Conservation (phyloP, 2,797 vertebrate species). For the Acanthopagrus latus region DNA sequence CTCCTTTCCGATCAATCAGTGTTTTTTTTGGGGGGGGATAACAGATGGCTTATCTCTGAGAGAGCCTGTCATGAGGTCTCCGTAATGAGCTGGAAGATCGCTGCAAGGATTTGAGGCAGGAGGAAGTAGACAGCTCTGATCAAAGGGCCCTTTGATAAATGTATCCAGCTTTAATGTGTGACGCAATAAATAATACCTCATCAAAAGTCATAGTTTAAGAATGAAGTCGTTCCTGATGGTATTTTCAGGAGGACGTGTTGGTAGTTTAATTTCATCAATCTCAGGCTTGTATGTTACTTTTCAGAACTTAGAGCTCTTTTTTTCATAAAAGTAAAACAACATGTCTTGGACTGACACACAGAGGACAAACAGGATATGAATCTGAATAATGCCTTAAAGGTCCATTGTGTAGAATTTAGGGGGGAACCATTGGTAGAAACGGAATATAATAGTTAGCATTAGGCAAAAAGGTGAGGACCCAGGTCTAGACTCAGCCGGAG, state of each 20-base stretch:
- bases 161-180: slow-evolving; percentile 47
- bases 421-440: too few relatives aligned
- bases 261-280: slow-evolving; percentile 13
- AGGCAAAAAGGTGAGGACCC: too few relatives aligned
- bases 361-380: slow-evolving; percentile 8
- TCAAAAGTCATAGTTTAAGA: slow-evolving; percentile 38
- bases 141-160: slow-evolving; percentile 68
- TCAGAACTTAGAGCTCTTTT: not conserved
- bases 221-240: slow-evolving; percentile 13
- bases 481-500: too few relatives aligned
- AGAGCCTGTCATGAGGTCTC: slow-evolving; percentile 57
- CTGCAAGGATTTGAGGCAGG: slow-evolving; percentile 56
- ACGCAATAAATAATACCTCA: slow-evolving; percentile 47
- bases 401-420: too few relatives aligned
- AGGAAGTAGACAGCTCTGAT: slow-evolving; percentile 61
- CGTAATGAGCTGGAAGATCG: slow-evolving; percentile 68
- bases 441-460: too few relatives aligned
- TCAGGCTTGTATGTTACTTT: slow-evolving; percentile 9
- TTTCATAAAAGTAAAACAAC: not conserved
- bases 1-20: slow-evolving; percentile 34
- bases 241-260: slow-evolving; percentile 15
- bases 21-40: slow-evolving; percentile 19
- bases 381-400: too few relatives aligned
- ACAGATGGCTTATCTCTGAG: slow-evolving; percentile 62
- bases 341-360: not conserved